Base-by-base conservation (phyloP, 2,797 vertebrate genomes). In the Hydrolagus colliei region DNA sequence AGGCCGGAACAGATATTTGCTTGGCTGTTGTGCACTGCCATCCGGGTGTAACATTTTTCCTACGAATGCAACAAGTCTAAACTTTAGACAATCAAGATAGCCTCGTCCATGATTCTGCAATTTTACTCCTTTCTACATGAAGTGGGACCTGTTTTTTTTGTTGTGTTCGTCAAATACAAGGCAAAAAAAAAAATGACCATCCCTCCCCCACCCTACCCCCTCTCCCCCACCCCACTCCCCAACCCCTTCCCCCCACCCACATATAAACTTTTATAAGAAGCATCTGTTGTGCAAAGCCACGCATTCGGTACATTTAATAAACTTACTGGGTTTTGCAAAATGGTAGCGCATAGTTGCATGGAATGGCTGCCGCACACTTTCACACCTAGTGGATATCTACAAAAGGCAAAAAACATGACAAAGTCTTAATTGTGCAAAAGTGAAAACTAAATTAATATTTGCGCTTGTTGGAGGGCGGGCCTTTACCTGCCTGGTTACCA, bases 371-470 rank as follows among this genome's bases (percentile, higher is more conserved):
- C 71, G 87, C 88, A 89, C 86, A 87, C 86, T 88, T 86, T 89
- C 88, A 86, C 75, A 77, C 89, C 89, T 91, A 90, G 90, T 87
- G 85, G 87, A 88, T 85, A 88, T 89, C 89, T 91, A 86, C 87
- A 88, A 89, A 87, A 92, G 91, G 90, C 91, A 92, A 52, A 27
- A 93, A 89, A 86, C 85, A 94, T 95, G 93, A 91, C 88, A 89
- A 89, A 90, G 87, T 92, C 87, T 91, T 88, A 86, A 89, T 92
- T 89, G 93, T 94, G 93, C 91, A 89, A 91, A 27, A 82, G 91
- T 94, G 92, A 88, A 90, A 87, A 88, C 89, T 89, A 86, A 86
- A 88, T 87, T 93, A 94, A 94, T 91, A 94, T 94, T 92, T 94
- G 82, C 75, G 86, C 88, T 88, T 88, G 1, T 27, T 77, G 76